These are phyloP conservation scores for Megaceryle torquata DNA, from an alignment of 2,113 vertebrate genomes.

Conservation along the genomic window DNA sequence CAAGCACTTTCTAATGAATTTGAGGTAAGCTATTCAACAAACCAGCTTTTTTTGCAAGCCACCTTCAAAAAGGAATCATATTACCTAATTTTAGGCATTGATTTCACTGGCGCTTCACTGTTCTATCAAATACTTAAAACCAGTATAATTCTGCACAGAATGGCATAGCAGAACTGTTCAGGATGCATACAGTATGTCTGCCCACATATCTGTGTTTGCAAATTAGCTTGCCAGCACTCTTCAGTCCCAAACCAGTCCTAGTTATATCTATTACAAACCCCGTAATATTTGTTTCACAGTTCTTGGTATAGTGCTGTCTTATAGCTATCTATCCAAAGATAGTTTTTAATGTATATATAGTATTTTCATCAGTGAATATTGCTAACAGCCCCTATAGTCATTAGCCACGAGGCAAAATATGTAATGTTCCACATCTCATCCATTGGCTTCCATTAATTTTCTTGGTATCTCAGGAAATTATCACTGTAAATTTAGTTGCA, in stretches of 20 bases:
- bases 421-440: neutral
- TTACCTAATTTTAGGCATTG: neutral
- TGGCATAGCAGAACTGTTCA: neutral
- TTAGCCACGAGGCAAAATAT: neutral
- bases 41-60: neutral
- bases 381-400: neutral
- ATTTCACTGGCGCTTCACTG: neutral
- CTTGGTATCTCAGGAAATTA: neutral
- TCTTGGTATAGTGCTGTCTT: neutral
- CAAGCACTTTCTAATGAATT: neutral
- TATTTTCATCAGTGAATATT: neutral
- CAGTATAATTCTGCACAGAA: neutral
- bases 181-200: neutral
- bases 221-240: conserved; percentile 11
- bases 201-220: conserved; percentile 10
- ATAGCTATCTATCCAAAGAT: neutral
- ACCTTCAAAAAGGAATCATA: conserved; percentile 4
- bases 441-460: neutral
- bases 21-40: neutral
- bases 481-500: neutral
- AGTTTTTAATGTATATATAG: neutral
- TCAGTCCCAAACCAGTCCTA: neutral
- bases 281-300: neutral
- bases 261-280: neutral
- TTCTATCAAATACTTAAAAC: neutral